Evolutionary conservation across 2,888 invertebrate species (phyloP).

Genomic region (Acleris sparsana): DNA sequence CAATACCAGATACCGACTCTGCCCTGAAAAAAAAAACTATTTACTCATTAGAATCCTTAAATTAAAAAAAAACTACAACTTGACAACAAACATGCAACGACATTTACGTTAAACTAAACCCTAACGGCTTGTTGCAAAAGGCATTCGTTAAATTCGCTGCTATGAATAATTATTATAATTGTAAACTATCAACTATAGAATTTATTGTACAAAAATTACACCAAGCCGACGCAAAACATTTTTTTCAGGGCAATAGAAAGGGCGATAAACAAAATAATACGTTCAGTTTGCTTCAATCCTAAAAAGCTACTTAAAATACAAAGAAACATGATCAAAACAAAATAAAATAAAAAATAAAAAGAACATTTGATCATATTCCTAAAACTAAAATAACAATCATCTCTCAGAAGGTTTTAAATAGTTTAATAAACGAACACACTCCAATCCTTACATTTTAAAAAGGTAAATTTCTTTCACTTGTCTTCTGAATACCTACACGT

Average conservation of each 20-base stretch:
- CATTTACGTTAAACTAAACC: not conserved
- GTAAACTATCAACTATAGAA: no score
- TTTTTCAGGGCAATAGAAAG: constrained; percentile 10
- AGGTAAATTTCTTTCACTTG: no score
- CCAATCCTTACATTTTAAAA: no score
- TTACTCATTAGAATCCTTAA: not conserved
- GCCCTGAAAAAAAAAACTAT: constrained; percentile 19
- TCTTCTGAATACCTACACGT: no score
- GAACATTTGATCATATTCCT: constrained; percentile 33
- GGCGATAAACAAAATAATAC: constrained; percentile 12
- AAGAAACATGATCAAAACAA: constrained; percentile 29
- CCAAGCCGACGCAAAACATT: constrained; percentile 2
- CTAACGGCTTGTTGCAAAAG: not conserved
- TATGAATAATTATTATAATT: no score
- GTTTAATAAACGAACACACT: not conserved
- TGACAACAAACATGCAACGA: not conserved
- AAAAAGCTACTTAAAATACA: constrained; percentile 18
- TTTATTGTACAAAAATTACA: not conserved
- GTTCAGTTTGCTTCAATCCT: constrained; percentile 36
- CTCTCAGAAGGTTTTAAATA: not conserved
- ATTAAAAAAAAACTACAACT: not conserved
- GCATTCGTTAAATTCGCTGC: no score
- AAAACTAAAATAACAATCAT: constrained; percentile 4
- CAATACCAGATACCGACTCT: constrained; percentile 16
- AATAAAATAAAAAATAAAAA: constrained; percentile 2